Conservation (phyloP, 1,140 invertebrate species). For the Agrilus planipennis region DNA sequence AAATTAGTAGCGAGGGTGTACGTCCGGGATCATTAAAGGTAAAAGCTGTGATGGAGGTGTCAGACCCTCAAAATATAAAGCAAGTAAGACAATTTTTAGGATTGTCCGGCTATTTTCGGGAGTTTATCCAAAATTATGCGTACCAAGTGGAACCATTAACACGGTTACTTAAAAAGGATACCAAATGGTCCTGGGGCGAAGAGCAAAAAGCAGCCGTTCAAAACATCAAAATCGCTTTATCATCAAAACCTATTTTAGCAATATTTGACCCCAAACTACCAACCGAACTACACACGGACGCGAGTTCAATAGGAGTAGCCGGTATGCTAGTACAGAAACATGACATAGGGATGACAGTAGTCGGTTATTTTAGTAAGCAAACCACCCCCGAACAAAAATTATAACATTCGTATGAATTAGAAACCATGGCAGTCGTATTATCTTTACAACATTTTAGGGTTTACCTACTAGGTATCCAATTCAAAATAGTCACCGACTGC, state of each 20-base stretch:
- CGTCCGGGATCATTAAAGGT: not conserved
- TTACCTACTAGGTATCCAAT: slow-evolving; percentile 35
- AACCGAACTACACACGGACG: slow-evolving; percentile 26
- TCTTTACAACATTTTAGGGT: slow-evolving; percentile 35
- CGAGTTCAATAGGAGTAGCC: slow-evolving; percentile 22
- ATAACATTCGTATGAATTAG: too few relatives aligned
- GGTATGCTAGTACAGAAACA: slow-evolving; percentile 25
- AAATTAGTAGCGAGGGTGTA: not conserved
- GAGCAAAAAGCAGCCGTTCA: slow-evolving; percentile 14
- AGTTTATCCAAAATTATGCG: slow-evolving; percentile 28
- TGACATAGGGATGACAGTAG: slow-evolving; percentile 18
- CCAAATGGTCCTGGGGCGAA: slow-evolving; percentile 17
- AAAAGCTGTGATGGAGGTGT: not conserved
- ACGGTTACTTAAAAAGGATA: slow-evolving; percentile 21
- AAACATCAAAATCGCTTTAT: slow-evolving; percentile 1
- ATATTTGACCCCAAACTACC: slow-evolving; percentile 7
- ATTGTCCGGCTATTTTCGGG: slow-evolving; percentile 22
- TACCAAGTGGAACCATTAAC: slow-evolving; percentile 19
- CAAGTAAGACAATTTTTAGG: slow-evolving; percentile 30
- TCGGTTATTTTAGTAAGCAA: too few relatives aligned
- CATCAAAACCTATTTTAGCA: slow-evolving; percentile 4
- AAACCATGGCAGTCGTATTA: slow-evolving; percentile 38
- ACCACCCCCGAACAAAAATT: too few relatives aligned
- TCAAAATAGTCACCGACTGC: slow-evolving; percentile 34
- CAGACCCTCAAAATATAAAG: slow-evolving; percentile 16